Evolutionary conservation across 2,113 vertebrate genomes (phyloP), one percentile per base, ranked within the genome.

Genomic region (Pomatorhinus ruficollis): DNA sequence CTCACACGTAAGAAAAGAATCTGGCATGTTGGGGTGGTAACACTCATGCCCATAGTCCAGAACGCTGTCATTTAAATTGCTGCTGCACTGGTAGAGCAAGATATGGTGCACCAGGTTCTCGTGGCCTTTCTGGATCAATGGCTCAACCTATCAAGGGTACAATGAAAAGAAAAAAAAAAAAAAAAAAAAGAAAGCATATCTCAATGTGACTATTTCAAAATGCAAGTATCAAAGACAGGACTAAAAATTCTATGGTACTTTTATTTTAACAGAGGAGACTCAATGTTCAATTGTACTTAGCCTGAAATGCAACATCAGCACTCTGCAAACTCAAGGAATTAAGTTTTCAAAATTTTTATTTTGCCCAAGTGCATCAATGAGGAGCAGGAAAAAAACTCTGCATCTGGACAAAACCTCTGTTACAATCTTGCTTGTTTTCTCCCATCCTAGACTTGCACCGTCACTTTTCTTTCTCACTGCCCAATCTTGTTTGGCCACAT

Each of bases 1-100:
- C 97, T 99, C 98, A 56, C 99, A 99, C 8, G 98, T 98, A 18
- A 98, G 94, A 93, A 99, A 99, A 4, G 98, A 98, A 56, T 99
- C 98, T 1, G 99, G 99, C 98, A 99, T 99, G 92, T 99, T 99
- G 35, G 99, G 98, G 64, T 99, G 98, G 93, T 98, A 99, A 75
- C 99, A 99, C 83, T 99, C 98, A 14, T 99, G 99, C 8, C 98
- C 98, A 0, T 97, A 94, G 65, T 98, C 97, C 77, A 98, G 90
- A 33, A 98, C 97, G 1, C 96, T 98, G 81, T 98, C 98, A 16
- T 98, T 98, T 40, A 99, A 88, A 80, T 61, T 97, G 95, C 98
- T 98, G 83, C 98, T 98, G 90, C 99, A 99, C 87, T 99, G 98
- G 93, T 99, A 99, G 57, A 99, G 97, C 47, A 99, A 94, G 87